These are phyloP conservation scores for Orussus abietinus DNA, from an alignment of 1,140 invertebrate species.

Conservation along the genomic window DNA sequence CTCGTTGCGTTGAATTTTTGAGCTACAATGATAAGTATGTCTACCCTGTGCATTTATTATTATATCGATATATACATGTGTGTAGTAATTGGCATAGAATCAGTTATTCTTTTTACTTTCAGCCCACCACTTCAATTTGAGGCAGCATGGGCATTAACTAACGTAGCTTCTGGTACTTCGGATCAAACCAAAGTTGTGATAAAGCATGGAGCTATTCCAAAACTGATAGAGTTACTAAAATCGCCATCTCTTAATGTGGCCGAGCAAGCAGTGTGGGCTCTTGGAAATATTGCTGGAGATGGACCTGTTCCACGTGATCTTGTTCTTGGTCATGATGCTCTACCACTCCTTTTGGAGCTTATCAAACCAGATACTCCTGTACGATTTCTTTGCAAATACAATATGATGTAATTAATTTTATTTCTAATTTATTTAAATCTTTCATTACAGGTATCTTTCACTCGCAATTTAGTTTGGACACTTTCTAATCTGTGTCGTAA, in stretches of 20 bases:
- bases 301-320: conserved; percentile 72
- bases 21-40: conserved; percentile 65
- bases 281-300: conserved; percentile 96
- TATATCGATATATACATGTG: not conserved
- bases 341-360: conserved; percentile 65
- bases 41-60: conserved; percentile 6
- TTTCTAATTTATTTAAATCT: conserved; percentile 10
- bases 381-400: conserved; percentile 31
- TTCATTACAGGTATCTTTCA: conserved; percentile 31
- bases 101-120: conserved; percentile 28
- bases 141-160: conserved; percentile 96
- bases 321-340: conserved; percentile 63
- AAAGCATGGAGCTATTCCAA: conserved; percentile 79
- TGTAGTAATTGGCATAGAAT: conserved; percentile 5
- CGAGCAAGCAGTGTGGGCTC: conserved; percentile 96
- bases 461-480: conserved; percentile 76
- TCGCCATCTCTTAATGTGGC: conserved; percentile 76
- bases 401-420: conserved; percentile 12
- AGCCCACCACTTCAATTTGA: conserved; percentile 93
- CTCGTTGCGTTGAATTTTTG: conserved; percentile 77
- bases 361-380: conserved; percentile 60
- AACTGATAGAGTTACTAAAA: conserved; percentile 73
- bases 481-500: conserved; percentile 90
- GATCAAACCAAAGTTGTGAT: conserved; percentile 86
- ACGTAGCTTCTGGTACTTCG: conserved; percentile 93